Evolutionary conservation across 92 coral and sea anemone genomes (phyloP).

Genomic region (Phenganax subtilis): DNA sequence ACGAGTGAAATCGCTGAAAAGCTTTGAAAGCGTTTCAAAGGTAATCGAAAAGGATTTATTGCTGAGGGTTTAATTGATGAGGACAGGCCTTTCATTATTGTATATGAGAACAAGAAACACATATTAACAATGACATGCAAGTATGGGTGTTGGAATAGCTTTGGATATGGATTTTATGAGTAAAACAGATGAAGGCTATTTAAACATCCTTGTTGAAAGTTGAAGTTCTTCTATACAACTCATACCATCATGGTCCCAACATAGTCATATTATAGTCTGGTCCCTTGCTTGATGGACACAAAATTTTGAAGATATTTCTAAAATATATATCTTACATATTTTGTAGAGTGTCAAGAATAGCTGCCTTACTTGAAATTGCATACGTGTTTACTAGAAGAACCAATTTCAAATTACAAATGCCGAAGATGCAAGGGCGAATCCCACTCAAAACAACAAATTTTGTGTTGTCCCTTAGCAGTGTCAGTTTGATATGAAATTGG

Average conservation of each 20-base stretch:
- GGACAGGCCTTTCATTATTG: conserved; percentile 50
- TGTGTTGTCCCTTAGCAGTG: too few species aligned
- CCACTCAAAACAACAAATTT: too few species aligned
- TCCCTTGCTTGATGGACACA: not conserved
- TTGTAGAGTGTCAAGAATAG: too few species aligned
- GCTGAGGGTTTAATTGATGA: conserved; percentile 44
- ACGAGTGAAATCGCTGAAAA: conserved; percentile 33
- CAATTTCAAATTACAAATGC: too few species aligned
- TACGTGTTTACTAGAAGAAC: too few species aligned
- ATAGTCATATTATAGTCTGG: not conserved
- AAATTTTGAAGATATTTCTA: not conserved
- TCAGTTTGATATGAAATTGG: too few species aligned
- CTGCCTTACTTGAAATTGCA: too few species aligned
- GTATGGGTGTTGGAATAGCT: conserved; percentile 59
- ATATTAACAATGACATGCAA: conserved; percentile 49
- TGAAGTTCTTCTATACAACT: not conserved
- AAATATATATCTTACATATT: too few species aligned
- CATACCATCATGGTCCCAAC: not conserved
- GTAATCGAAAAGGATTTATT: conserved; percentile 51
- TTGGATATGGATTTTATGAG: conserved; percentile 52
- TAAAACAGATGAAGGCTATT: conserved; percentile 1
- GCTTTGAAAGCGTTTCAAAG: conserved; percentile 49
- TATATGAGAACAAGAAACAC: conserved; percentile 47
- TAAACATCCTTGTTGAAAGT: not conserved
- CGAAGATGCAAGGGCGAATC: too few species aligned